Evolutionary conservation across 2,113 vertebrate species (phyloP).

Genomic region (Boulengeromyrus knoepffleri): DNA sequence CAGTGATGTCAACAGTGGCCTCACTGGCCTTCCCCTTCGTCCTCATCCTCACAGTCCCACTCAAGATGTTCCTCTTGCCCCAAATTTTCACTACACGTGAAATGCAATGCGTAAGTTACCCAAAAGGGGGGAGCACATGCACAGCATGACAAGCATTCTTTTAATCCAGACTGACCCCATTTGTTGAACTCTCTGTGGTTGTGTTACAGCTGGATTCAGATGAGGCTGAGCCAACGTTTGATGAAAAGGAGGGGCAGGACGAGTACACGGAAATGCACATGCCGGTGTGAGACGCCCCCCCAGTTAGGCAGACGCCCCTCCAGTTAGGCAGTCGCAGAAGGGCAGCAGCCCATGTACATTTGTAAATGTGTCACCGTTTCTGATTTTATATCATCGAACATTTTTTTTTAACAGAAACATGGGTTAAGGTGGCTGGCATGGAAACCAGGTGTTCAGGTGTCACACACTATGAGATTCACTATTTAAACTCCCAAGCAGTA

Average conservation of each 20-base stretch:
- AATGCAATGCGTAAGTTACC: conserved; percentile 80
- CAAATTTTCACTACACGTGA: conserved; percentile 81
- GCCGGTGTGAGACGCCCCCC: conserved; percentile 67
- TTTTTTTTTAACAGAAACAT: background rate
- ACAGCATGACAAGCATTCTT: background rate
- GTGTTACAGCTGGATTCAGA: conserved; percentile 75
- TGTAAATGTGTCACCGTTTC: background rate
- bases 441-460: background rate
- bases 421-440: background rate
- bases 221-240: conserved; percentile 81
- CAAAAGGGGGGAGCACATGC: background rate
- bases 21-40: conserved; percentile 95
- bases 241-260: conserved; percentile 80
- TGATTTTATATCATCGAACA: background rate
- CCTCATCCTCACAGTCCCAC: conserved; percentile 88
- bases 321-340: conserved; percentile 18
- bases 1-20: conserved; percentile 86
- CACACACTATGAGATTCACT: background rate
- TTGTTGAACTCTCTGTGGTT: background rate
- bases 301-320: conserved; percentile 23
- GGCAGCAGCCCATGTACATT: background rate
- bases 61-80: conserved; percentile 80
- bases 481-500: background rate
- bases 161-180: background rate
- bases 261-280: conserved; percentile 96